Percentiles rank a stretch among this genome's conserved stretches.
phyloP scores from a whole-genome alignment of 2,113 vertebrate species.

The Acanthochromis polyacanthus region DNA sequence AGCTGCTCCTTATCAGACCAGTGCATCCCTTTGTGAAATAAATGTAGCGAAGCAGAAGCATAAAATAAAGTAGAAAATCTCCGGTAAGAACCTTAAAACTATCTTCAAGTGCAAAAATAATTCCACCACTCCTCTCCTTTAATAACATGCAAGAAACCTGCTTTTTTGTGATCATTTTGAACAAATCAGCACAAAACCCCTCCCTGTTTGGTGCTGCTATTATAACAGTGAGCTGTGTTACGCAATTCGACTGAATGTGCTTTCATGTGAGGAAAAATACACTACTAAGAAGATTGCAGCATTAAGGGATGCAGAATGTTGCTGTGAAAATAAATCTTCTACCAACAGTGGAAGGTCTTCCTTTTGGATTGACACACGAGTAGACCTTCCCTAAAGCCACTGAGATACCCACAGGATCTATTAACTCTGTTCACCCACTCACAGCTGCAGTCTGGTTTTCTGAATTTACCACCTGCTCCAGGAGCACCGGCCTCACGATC shows the following conservation, averaged over 20 bases:
- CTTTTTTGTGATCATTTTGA: background rate
- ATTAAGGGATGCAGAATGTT: slow-evolving; percentile 41
- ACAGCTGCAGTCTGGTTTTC: background rate
- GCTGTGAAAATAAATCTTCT: slow-evolving; percentile 51
- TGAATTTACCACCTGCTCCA: slow-evolving; percentile 31
- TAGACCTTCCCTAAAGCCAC: slow-evolving; percentile 8
- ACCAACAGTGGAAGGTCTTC: background rate
- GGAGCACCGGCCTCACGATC: background rate
- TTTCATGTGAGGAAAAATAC: slow-evolving; percentile 26
- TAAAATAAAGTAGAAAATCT: background rate
- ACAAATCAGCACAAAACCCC: background rate
- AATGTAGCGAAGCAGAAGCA: background rate
- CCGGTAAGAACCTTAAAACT: background rate
- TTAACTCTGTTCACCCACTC: background rate
- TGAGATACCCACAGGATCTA: background rate
- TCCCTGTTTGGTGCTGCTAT: slow-evolving; percentile 13
- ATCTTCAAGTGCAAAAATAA: background rate
- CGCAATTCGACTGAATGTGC: slow-evolving; percentile 27
- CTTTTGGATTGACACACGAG: background rate
- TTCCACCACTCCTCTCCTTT: background rate
- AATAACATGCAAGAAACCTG: background rate
- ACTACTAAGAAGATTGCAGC: slow-evolving; percentile 59
- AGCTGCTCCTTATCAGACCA: background rate
- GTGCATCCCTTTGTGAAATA: too few relatives aligned
- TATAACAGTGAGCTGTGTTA: slow-evolving; percentile 33